Percentiles rank a stretch among this genome's conserved stretches.
These are phyloP conservation scores for Montifringilla adamsi DNA, from an alignment of 2,113 vertebrate genomes.

Conservation along the genomic window DNA sequence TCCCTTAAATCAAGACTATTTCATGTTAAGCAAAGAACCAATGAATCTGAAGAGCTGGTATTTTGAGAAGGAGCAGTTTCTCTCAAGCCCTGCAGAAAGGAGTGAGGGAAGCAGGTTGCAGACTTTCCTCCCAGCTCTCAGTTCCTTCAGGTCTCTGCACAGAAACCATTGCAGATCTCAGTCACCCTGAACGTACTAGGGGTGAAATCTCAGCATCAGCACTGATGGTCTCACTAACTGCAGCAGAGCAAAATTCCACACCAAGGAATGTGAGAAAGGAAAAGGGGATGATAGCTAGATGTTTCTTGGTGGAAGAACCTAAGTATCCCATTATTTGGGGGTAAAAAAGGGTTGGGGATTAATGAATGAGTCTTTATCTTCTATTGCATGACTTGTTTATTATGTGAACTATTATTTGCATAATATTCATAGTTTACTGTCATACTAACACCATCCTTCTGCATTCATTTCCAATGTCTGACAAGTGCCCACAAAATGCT, in stretches of 20 bases:
- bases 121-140: neutral
- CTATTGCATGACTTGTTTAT: neutral
- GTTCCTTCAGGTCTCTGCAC: neutral
- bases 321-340: neutral
- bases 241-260: neutral
- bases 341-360: neutral
- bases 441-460: neutral
- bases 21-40: constrained; percentile 6
- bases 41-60: constrained; percentile 10
- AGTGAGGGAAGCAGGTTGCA: neutral
- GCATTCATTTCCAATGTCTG: neutral
- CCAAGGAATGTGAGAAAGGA: neutral
- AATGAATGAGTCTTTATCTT: neutral
- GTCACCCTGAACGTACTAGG: neutral
- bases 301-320: neutral
- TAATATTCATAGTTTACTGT: neutral
- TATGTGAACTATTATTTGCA: neutral
- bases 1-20: constrained; percentile 45
- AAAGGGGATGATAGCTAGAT: neutral
- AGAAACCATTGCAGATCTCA: neutral
- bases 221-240: neutral
- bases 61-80: constrained; percentile 1
- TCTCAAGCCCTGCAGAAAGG: neutral
- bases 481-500: neutral
- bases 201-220: neutral